phyloP scores from a whole-genome alignment of 2,113 vertebrate genomes.

The Amazona guildingii region DNA sequence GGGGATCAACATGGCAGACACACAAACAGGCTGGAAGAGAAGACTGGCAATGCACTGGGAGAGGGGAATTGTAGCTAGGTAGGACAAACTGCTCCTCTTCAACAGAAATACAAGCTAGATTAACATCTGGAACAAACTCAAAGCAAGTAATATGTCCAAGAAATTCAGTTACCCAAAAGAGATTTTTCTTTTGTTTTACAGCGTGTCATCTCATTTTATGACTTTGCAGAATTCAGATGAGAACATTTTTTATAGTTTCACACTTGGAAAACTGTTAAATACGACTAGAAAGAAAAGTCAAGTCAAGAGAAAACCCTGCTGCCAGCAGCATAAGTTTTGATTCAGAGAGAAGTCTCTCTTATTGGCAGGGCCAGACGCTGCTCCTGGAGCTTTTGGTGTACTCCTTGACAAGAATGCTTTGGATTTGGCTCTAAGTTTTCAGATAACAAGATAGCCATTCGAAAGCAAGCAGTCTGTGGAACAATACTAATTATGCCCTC shows the following conservation, averaged over 20 bases:
- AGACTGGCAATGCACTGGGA: background rate
- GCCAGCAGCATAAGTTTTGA: background rate
- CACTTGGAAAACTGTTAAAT: constrained; percentile 9
- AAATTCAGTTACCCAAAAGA: background rate
- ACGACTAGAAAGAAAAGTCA: background rate
- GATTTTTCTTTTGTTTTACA: background rate
- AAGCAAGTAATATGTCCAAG: background rate
- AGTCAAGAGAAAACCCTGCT: background rate
- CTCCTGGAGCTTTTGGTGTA: background rate
- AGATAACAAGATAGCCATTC: too few species aligned
- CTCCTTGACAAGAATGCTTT: background rate
- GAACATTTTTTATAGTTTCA: background rate
- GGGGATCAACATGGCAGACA: background rate
- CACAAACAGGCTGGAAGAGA: background rate
- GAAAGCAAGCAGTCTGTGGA: background rate
- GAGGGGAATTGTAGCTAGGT: background rate
- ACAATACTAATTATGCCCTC: background rate
- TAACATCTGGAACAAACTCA: constrained; percentile 6
- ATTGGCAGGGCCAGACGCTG: background rate
- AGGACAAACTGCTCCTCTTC: background rate
- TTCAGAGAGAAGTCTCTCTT: background rate
- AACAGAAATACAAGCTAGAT: background rate
- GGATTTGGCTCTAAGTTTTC: background rate
- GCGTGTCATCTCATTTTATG: background rate
- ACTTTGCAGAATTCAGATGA: constrained; percentile 1